Evolutionary conservation across 2,113 vertebrate species (phyloP).

Genomic region (Cyanoderma ruficeps): DNA sequence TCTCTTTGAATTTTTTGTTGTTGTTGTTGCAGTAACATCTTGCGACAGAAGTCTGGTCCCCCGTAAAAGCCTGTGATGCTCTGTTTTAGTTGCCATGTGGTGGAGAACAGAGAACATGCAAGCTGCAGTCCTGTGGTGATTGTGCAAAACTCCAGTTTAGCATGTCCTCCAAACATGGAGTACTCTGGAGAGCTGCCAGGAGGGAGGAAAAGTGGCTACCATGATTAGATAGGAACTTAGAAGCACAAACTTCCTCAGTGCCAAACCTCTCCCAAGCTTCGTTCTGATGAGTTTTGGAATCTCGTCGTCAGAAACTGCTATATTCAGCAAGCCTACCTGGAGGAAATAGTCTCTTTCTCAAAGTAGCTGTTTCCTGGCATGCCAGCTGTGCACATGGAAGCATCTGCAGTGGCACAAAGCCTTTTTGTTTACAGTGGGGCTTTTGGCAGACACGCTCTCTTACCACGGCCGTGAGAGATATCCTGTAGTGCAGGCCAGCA

Average conservation of each 20-base stretch:
- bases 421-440: background rate
- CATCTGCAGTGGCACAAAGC: background rate
- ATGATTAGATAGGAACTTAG: background rate
- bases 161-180: background rate
- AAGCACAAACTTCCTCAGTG: background rate
- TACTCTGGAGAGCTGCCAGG: background rate
- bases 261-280: background rate
- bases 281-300: background rate
- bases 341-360: background rate
- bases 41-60: background rate
- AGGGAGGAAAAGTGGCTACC: background rate
- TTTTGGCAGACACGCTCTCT: background rate
- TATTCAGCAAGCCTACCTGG: background rate
- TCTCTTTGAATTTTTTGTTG: background rate
- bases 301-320: background rate
- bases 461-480: background rate
- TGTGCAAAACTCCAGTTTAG: background rate
- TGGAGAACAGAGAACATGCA: background rate
- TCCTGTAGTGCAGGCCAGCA: background rate
- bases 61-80: background rate
- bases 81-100: background rate
- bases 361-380: background rate
- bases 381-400: background rate
- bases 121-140: background rate
- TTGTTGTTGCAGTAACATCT: background rate